Conservation (phyloP, 2,113 vertebrate genomes). For the Hypomesus transpacificus region DNA sequence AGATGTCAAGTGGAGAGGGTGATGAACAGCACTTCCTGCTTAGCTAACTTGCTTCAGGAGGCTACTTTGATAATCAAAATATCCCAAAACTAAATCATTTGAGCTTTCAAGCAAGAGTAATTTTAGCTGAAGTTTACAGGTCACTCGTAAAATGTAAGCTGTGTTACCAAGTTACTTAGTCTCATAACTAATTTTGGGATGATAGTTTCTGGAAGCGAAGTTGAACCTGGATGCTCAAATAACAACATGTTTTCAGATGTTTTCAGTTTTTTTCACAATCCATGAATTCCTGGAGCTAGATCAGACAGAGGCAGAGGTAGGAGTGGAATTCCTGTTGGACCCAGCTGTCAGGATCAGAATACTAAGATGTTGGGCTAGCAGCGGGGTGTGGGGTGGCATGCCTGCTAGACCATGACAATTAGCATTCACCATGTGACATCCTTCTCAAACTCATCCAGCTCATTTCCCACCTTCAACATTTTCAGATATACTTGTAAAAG, state of each 20-base stretch:
- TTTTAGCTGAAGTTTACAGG: too few relatives aligned
- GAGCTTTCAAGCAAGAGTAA: too few relatives aligned
- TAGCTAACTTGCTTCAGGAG: too few relatives aligned
- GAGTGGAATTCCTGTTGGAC: conserved; percentile 84
- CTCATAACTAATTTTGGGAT: too few relatives aligned
- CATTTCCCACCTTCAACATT: conserved; percentile 19
- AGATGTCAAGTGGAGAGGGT: too few relatives aligned
- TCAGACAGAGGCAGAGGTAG: conserved; percentile 65
- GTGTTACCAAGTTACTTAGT: too few relatives aligned
- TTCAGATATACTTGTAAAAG: too few relatives aligned
- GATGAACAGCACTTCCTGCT: too few relatives aligned
- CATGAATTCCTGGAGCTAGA: conserved; percentile 91
- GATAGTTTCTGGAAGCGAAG: too few relatives aligned
- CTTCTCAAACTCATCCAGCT: conserved; percentile 56
- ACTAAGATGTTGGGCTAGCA: conserved; percentile 80
- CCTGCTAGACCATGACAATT: conserved; percentile 86
- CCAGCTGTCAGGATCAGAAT: conserved; percentile 89
- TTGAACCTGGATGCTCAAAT: neutral
- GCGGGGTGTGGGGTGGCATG: conserved; percentile 69
- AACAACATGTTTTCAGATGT: conserved; percentile 79
- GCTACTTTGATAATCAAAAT: too few relatives aligned
- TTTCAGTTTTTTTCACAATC: conserved; percentile 87
- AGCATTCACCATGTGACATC: conserved; percentile 81
- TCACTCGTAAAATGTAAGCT: too few relatives aligned
- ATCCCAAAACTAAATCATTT: too few relatives aligned